Conservation (phyloP, 2,888 invertebrate species). For the Brassicogethes aeneus region DNA sequence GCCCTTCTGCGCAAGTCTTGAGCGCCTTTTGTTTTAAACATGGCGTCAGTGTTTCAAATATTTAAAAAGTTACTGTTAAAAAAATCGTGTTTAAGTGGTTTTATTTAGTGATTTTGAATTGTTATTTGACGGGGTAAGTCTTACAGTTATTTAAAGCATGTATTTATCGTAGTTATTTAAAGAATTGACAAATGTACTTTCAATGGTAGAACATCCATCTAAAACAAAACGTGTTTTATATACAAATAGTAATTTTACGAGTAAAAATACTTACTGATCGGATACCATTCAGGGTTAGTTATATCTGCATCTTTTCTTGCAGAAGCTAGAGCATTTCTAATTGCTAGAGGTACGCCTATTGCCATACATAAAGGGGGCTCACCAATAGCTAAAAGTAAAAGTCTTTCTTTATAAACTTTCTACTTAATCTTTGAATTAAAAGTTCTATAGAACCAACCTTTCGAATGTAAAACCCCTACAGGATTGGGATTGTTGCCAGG, state of each 20-base stretch:
- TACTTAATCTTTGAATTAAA: too few relatives aligned
- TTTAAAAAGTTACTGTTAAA: too few relatives aligned
- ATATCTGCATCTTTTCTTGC: constrained; percentile 24
- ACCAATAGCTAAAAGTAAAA: constrained; percentile 54
- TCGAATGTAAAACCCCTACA: constrained; percentile 61
- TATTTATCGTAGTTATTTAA: constrained; percentile 23
- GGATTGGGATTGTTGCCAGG: constrained; percentile 54
- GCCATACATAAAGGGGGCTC: constrained; percentile 54
- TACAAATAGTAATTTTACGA: too few relatives aligned
- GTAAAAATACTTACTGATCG: constrained; percentile 25
- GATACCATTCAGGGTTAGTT: constrained; percentile 21
- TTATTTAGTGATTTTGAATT: too few relatives aligned
- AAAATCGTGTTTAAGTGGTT: too few relatives aligned
- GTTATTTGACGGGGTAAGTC: too few relatives aligned
- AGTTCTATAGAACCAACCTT: too few relatives aligned
- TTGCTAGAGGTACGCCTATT: constrained; percentile 37
- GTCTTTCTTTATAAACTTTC: too few relatives aligned
- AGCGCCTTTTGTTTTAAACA: too few relatives aligned
- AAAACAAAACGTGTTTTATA: constrained; percentile 15
- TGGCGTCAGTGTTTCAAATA: too few relatives aligned
- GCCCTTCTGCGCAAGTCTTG: too few relatives aligned
- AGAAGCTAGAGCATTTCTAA: constrained; percentile 26
- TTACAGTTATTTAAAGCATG: too few relatives aligned
- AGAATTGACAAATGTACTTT: constrained; percentile 25
- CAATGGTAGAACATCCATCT: constrained; percentile 29